These are phyloP conservation scores for Chrysochloris asiatica DNA, from an alignment of 2,113 vertebrate species.

Conservation along the genomic window DNA sequence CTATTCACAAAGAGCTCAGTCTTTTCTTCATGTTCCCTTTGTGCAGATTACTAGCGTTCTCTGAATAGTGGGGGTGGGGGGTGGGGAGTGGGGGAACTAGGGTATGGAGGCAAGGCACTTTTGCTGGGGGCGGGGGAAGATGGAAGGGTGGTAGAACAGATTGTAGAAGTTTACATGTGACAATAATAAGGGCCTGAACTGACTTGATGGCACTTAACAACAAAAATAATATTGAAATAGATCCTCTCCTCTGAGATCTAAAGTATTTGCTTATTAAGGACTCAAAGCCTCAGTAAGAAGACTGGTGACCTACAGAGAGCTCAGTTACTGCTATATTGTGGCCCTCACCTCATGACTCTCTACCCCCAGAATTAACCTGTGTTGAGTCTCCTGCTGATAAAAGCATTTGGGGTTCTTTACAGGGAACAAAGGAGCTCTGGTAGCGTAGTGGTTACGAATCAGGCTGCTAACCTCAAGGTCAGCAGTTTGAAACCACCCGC, in stretches of 20 bases:
- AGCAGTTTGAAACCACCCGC: too few relatives aligned
- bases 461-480: too few relatives aligned
- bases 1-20: neutral
- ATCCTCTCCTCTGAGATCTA: neutral
- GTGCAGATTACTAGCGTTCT: neutral
- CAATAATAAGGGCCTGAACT: too few relatives aligned
- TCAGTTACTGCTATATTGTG: neutral
- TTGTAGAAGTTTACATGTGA: neutral
- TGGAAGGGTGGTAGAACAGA: neutral
- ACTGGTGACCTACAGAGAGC: too few relatives aligned
- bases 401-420: neutral
- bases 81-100: too few relatives aligned
- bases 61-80: too few relatives aligned
- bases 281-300: too few relatives aligned
- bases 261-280: too few relatives aligned
- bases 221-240: neutral
- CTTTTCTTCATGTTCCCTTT: neutral
- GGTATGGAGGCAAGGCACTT: neutral
- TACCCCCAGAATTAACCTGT: neutral
- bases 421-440: too few relatives aligned
- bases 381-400: neutral
- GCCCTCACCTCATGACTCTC: too few relatives aligned
- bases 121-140: neutral
- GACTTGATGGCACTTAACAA: too few relatives aligned
- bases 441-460: too few relatives aligned